Percentiles rank a stretch among this genome's conserved stretches.
These are phyloP conservation scores for Spea hammondii DNA, from an alignment of 2,797 vertebrate genomes.

Conservation along the genomic window DNA sequence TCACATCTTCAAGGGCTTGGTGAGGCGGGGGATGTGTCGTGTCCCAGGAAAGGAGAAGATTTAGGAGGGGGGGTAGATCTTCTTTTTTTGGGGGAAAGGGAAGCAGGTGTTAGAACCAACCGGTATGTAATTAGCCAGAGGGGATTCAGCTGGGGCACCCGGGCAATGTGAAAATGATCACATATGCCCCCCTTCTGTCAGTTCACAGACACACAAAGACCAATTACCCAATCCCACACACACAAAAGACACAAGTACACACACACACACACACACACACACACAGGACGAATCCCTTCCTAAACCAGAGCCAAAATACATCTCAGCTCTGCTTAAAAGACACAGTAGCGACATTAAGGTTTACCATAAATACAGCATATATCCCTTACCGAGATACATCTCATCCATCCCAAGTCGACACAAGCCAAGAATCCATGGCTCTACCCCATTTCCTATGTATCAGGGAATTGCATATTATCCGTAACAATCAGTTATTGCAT, in stretches of 20 bases:
- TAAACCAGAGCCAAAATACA: too few relatives aligned
- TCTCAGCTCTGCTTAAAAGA: too few relatives aligned
- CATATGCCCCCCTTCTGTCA: conserved; percentile 51
- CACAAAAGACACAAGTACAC: conserved; percentile 27
- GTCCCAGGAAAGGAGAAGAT: conserved; percentile 6
- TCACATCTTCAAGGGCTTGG: conserved; percentile 38
- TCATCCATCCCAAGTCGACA: conserved; percentile 13
- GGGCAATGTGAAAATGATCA: conserved; percentile 45
- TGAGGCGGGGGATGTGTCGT: conserved; percentile 35
- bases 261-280: conserved; percentile 32
- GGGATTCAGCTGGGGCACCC: conserved; percentile 35
- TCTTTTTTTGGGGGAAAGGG: conserved; percentile 20
- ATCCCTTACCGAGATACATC: not conserved
- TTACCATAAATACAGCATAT: too few relatives aligned
- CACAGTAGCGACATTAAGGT: too few relatives aligned
- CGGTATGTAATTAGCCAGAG: conserved; percentile 45
- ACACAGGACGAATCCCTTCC: conserved; percentile 17
- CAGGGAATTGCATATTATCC: too few relatives aligned
- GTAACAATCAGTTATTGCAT: too few relatives aligned
- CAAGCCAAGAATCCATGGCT: not conserved
- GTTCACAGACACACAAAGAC: conserved; percentile 41
- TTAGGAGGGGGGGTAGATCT: not conserved
- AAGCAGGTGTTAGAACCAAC: conserved; percentile 42
- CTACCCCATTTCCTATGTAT: not conserved
- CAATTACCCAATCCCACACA: conserved; percentile 35